phyloP scores from a whole-genome alignment of 2,888 invertebrate genomes.

The Dioctria linearis region DNA sequence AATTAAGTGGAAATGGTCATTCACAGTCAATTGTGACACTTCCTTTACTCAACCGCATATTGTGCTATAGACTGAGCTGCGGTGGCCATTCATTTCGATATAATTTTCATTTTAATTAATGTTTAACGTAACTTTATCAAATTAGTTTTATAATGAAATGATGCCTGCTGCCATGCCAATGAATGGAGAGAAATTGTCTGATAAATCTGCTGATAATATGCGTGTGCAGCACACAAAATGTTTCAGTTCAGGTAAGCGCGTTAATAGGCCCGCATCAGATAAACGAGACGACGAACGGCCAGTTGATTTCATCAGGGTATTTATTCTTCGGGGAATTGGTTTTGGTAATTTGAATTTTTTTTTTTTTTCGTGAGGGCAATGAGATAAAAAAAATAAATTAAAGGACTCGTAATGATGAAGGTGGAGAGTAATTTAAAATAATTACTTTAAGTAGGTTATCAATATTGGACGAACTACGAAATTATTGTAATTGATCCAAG shows the following conservation, averaged over 20 bases:
- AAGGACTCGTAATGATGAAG: no score
- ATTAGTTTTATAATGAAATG: slow-evolving; percentile 49
- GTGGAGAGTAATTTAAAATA: no score
- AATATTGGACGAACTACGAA: no score
- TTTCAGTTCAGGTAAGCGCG: slow-evolving; percentile 8
- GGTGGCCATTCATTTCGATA: background rate
- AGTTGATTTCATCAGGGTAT: slow-evolving; percentile 2
- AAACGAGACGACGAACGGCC: no score
- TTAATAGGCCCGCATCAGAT: slow-evolving; percentile 12
- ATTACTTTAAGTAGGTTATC: no score
- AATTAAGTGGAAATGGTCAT: slow-evolving; percentile 49
- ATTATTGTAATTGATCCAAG: no score
- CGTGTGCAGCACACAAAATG: background rate
- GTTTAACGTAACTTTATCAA: slow-evolving; percentile 50
- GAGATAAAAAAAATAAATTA: no score
- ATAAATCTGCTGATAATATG: slow-evolving; percentile 49
- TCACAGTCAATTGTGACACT: slow-evolving; percentile 49
- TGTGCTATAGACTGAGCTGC: background rate
- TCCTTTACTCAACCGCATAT: slow-evolving; percentile 26
- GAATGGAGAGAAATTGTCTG: slow-evolving; percentile 30
- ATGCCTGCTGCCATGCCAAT: background rate
- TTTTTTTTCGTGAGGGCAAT: no score
- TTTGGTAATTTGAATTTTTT: no score
- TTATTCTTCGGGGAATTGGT: no score
- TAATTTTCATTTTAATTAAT: slow-evolving; percentile 37